A percentile compares a stretch with the other conserved stretches of the same genome.
Evolutionary conservation across 2,113 vertebrate genomes (phyloP).

Genomic region (Lethenteron reissneri): DNA sequence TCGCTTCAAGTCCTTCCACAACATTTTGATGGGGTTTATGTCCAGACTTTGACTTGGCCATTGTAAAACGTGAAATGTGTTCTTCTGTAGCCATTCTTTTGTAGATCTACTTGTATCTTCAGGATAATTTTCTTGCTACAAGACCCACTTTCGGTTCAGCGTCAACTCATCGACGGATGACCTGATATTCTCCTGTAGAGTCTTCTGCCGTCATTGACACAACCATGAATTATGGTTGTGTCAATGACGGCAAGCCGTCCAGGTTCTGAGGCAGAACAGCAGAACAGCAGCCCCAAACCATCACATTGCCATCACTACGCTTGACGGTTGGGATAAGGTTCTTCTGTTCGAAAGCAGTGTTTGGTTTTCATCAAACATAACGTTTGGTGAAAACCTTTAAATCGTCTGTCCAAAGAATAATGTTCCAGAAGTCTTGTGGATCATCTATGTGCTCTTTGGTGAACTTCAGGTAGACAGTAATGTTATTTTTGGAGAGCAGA

Average conservation of each 20-base stretch:
- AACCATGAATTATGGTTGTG: neutral
- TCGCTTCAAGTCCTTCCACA: too few species aligned
- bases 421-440: too few species aligned
- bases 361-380: too few species aligned
- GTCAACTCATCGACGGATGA: neutral
- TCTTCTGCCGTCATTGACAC: neutral
- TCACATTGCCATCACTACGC: neutral
- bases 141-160: too few species aligned
- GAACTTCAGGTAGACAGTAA: neutral
- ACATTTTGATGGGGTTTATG: too few species aligned
- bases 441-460: neutral
- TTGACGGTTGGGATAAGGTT: slow-evolving; percentile 3
- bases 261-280: neutral
- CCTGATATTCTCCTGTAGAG: neutral
- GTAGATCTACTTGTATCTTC: too few species aligned
- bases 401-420: too few species aligned
- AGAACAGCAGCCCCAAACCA: neutral
- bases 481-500: neutral
- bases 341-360: neutral
- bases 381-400: too few species aligned
- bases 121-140: too few species aligned
- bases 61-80: too few species aligned
- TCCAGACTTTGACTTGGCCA: too few species aligned
- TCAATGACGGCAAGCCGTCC: neutral
- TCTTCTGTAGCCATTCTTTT: too few species aligned